Evolutionary conservation across 1,140 invertebrate genomes (phyloP).

Genomic region (Asobara japonica): DNA sequence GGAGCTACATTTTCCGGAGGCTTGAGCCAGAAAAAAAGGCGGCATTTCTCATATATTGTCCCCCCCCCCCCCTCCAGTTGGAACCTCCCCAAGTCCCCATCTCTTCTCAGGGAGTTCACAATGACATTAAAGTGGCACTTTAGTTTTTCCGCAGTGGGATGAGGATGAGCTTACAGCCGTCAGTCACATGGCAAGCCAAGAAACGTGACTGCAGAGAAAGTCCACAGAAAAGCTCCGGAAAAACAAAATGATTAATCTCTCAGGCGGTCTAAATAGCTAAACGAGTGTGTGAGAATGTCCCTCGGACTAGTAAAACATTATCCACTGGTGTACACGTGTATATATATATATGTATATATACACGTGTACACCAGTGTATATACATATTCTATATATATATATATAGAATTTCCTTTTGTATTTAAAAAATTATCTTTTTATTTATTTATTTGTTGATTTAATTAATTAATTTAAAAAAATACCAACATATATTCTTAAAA

Average conservation of each 20-base stretch:
- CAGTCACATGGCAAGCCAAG: neutral
- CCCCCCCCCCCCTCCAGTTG: neutral
- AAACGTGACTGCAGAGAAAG: neutral
- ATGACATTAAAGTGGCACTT: neutral
- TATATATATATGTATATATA: too few species aligned
- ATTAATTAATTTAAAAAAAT: too few species aligned
- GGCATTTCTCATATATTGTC: neutral
- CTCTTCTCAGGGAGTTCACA: neutral
- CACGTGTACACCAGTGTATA: too few species aligned
- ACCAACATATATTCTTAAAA: too few species aligned
- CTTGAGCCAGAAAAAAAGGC: neutral
- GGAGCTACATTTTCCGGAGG: neutral
- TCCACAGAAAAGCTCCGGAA: neutral
- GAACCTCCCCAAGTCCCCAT: neutral
- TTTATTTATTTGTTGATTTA: too few species aligned
- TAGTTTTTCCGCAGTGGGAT: neutral
- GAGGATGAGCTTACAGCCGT: neutral
- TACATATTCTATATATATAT: too few species aligned
- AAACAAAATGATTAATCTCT: conserved; percentile 1
- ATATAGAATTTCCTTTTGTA: too few species aligned
- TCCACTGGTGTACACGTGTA: too few species aligned
- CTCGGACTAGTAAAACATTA: too few species aligned
- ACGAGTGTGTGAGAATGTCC: neutral
- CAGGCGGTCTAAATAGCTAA: neutral
- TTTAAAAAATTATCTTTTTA: too few species aligned